These are phyloP conservation scores for Thymelicus sylvestris DNA, from an alignment of 2,888 invertebrate species.

Conservation along the genomic window DNA sequence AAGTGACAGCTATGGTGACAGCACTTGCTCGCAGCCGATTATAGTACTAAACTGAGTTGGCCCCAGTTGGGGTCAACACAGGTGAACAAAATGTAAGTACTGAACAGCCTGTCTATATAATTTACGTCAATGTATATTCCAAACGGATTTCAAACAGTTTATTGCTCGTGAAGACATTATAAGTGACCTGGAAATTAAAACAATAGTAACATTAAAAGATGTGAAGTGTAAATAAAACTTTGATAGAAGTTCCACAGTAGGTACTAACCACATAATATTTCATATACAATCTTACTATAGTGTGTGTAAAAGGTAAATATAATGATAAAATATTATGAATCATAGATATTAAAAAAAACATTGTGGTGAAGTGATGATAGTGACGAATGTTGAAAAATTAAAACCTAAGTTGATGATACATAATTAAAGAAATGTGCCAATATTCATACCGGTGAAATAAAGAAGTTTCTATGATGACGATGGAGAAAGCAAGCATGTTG, in stretches of 20 bases:
- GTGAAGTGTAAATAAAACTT: constrained; percentile 39
- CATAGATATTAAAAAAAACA: background rate
- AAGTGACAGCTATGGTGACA: no score
- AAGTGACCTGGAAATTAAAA: constrained; percentile 17
- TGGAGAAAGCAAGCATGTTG: constrained; percentile 69
- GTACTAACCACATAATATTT: no score
- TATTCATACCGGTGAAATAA: constrained; percentile 40
- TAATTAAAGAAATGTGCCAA: constrained; percentile 21
- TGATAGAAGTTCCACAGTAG: no score
- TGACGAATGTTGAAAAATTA: background rate
- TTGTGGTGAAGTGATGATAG: constrained; percentile 1
- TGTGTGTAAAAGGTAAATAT: no score
- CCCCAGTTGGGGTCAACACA: no score
- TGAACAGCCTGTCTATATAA: no score
- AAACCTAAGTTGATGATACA: background rate
- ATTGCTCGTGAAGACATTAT: background rate
- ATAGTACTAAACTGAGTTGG: no score
- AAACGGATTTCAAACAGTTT: background rate
- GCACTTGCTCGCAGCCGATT: no score
- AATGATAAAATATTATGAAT: no score
- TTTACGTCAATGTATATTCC: no score
- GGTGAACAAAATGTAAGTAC: no score
- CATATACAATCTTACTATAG: no score
- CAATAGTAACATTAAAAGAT: constrained; percentile 4
- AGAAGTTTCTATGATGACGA: constrained; percentile 63